Evolutionary conservation across 2,797 vertebrate genomes (phyloP).

Genomic region (Pseudomugil gertrudae): DNA sequence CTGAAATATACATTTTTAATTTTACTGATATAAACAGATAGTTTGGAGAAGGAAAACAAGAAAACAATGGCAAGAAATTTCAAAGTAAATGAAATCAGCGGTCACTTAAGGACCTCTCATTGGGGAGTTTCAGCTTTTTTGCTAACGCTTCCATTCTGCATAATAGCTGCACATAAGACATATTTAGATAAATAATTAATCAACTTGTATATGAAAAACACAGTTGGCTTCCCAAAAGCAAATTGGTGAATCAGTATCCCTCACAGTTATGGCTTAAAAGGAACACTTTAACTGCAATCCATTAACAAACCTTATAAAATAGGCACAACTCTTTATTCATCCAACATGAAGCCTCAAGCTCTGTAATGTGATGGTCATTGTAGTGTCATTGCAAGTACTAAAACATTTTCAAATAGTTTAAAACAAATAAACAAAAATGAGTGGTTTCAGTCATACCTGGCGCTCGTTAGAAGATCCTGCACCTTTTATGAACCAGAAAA

Average conservation of each 20-base stretch:
- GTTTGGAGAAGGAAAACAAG: conserved; percentile 10
- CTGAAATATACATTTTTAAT: conserved; percentile 26
- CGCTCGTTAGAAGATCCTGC: no score
- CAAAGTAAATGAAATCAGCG: background rate
- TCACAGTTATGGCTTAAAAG: background rate
- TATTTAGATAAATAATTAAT: conserved; percentile 1
- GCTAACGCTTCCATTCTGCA: background rate
- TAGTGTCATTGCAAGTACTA: no score
- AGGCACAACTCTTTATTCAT: no score
- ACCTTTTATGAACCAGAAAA: no score
- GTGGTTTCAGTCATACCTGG: no score
- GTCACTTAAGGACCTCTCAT: background rate
- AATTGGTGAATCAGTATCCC: background rate
- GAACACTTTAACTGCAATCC: background rate
- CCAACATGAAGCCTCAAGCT: no score
- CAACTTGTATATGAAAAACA: background rate
- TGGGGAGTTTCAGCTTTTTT: background rate
- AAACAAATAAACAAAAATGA: no score
- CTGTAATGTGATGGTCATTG: no score
- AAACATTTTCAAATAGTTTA: no score
- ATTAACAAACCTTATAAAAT: background rate
- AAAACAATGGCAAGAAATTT: conserved; percentile 15
- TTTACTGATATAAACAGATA: conserved; percentile 5
- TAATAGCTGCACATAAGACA: background rate
- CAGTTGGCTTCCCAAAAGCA: background rate